phyloP scores from a whole-genome alignment of 1,140 invertebrate genomes.

The Drosophila insularis region DNA sequence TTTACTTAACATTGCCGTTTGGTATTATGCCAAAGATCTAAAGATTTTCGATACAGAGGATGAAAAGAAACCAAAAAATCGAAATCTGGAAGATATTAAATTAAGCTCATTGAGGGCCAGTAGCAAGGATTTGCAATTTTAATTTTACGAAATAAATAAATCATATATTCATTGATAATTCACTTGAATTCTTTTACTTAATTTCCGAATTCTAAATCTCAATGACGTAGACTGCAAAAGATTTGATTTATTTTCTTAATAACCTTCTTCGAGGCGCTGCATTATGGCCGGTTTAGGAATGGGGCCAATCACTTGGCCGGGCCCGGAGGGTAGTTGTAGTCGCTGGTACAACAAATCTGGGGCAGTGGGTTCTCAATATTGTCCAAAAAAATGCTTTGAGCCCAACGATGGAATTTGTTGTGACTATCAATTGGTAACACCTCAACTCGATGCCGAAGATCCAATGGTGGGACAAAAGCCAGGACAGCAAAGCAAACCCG shows the following conservation, averaged over 20 bases:
- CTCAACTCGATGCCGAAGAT: neutral
- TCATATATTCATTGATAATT: neutral
- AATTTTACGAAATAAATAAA: neutral
- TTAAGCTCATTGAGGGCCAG: constrained; percentile 26
- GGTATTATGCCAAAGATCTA: constrained; percentile 87
- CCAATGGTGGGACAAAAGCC: constrained; percentile 15
- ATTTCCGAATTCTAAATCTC: neutral
- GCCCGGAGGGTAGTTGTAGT: constrained; percentile 37
- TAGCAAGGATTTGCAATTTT: constrained; percentile 16
- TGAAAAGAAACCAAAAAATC: constrained; percentile 15
- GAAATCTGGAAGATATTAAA: constrained; percentile 28
- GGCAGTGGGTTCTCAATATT: neutral
- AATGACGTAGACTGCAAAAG: neutral
- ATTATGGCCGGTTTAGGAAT: constrained; percentile 20
- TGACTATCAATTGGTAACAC: constrained; percentile 25
- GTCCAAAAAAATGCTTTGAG: constrained; percentile 32
- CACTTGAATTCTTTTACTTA: neutral
- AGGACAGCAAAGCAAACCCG: neutral
- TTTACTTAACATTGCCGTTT: constrained; percentile 86
- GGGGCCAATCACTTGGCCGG: neutral
- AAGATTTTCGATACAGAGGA: constrained; percentile 87
- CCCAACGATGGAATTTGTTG: constrained; percentile 29
- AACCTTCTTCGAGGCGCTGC: neutral
- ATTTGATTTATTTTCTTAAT: neutral
- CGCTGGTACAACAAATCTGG: constrained; percentile 13